These are phyloP conservation scores for Epirrhoe alternata DNA, from an alignment of 2,888 invertebrate species.

Conservation along the genomic window DNA sequence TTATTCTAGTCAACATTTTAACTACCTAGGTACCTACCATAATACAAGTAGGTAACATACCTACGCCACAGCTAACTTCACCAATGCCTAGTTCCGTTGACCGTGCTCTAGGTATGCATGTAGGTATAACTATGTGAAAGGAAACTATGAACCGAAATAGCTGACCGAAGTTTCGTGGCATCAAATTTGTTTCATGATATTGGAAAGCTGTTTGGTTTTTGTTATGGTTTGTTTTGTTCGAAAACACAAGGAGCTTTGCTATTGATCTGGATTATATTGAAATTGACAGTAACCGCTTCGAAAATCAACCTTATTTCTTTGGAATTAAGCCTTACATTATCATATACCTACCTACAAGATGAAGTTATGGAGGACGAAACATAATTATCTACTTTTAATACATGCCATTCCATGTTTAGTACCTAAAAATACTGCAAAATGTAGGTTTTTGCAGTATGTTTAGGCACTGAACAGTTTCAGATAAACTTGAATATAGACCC, in stretches of 20 bases:
- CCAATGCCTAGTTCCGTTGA: no score
- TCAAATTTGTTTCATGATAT: constrained; percentile 28
- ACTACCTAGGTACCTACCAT: no score
- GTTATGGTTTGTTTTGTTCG: constrained; percentile 20
- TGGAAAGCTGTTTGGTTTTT: constrained; percentile 22
- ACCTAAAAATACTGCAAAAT: no score
- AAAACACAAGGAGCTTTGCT: constrained; percentile 12
- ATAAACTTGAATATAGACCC: no score
- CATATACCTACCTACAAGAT: background rate
- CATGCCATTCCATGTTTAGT: no score
- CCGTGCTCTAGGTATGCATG: constrained; percentile 1
- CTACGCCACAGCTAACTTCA: no score
- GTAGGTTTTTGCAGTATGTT: no score
- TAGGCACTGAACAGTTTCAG: no score
- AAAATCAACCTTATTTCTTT: constrained; percentile 7
- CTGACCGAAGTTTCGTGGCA: constrained; percentile 11
- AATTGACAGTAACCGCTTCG: background rate
- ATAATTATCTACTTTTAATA: no score
- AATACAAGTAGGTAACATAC: no score
- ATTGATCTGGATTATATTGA: constrained; percentile 13
- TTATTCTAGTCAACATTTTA: no score
- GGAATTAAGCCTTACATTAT: background rate
- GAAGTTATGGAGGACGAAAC: no score
- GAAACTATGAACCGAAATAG: constrained; percentile 8
- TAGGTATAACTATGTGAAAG: constrained; percentile 9